Percentiles rank a stretch among this genome's conserved stretches.
These are phyloP conservation scores for Andrena praecox DNA, from an alignment of 2,888 invertebrate species.

Conservation along the genomic window DNA sequence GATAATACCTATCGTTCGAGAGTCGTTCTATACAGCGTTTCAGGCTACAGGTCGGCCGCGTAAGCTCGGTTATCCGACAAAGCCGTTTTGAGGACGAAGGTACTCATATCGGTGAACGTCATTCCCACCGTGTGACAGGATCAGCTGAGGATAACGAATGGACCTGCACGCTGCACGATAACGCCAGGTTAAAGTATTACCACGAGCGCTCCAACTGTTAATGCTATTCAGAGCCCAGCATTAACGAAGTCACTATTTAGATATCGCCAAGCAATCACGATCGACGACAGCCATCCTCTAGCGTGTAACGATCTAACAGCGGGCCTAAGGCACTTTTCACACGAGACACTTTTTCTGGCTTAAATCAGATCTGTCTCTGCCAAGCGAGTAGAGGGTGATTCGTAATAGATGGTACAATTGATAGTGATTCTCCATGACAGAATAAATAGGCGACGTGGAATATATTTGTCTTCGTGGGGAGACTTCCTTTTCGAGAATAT, in stretches of 20 bases:
- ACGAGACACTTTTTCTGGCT: too few species aligned
- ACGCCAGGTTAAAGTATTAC: constrained; percentile 71
- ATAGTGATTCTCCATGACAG: too few species aligned
- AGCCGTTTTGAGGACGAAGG: constrained; percentile 63
- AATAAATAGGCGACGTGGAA: too few species aligned
- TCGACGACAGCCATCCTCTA: background rate
- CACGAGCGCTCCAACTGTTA: constrained; percentile 45
- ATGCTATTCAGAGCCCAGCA: constrained; percentile 40
- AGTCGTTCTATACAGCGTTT: constrained; percentile 47
- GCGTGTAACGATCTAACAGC: background rate
- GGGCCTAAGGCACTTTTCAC: too few species aligned
- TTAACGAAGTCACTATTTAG: constrained; percentile 48
- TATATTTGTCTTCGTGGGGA: too few species aligned
- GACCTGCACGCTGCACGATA: constrained; percentile 68
- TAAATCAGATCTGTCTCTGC: background rate
- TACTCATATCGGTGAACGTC: constrained; percentile 68
- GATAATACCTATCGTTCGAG: constrained; percentile 53
- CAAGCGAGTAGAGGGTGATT: background rate
- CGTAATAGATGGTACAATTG: background rate
- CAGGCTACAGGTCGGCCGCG: constrained; percentile 20
- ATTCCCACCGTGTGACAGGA: constrained; percentile 67
- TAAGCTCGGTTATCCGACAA: constrained; percentile 56
- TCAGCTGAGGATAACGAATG: constrained; percentile 68
- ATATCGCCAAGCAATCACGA: constrained; percentile 28
- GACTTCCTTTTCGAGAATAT: too few species aligned